A percentile compares a stretch with the other conserved stretches of the same genome.
Evolutionary conservation across 2,888 invertebrate genomes (phyloP).

Genomic region (Pristionchus exspectatus): DNA sequence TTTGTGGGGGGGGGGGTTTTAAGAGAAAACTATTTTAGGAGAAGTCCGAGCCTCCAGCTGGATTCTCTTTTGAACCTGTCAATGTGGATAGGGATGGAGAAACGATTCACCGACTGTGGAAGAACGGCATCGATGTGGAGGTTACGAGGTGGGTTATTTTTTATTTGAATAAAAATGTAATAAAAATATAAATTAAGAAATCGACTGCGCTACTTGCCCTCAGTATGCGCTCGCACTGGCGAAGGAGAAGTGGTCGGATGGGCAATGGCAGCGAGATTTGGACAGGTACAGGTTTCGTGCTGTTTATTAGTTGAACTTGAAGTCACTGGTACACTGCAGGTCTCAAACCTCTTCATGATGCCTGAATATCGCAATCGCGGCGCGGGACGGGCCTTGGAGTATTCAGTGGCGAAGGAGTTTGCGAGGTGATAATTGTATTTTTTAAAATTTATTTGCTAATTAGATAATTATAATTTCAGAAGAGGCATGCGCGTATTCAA

Average conservation of each 20-base stretch:
- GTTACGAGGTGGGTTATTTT: neutral
- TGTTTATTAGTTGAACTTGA: neutral
- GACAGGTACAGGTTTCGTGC: neutral
- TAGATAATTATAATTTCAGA: neutral
- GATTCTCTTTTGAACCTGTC: neutral
- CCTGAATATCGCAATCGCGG: neutral
- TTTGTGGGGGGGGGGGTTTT: too few species aligned
- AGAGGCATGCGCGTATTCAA: slow-evolving; percentile 6
- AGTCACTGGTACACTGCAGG: neutral
- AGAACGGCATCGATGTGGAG: neutral
- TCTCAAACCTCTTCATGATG: slow-evolving; percentile 13
- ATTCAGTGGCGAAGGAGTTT: neutral
- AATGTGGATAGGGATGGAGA: slow-evolving; percentile 19
- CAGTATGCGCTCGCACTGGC: neutral
- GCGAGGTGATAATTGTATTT: neutral
- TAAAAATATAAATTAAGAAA: neutral
- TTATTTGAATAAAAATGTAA: too few species aligned
- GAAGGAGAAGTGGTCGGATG: slow-evolving; percentile 5
- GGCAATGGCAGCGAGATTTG: slow-evolving; percentile 17
- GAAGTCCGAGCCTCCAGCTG: neutral
- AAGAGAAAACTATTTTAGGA: too few species aligned
- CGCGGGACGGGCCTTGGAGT: neutral
- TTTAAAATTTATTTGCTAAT: neutral
- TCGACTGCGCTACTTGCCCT: slow-evolving; percentile 5
- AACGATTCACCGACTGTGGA: slow-evolving; percentile 20